Evolutionary conservation across 2,113 vertebrate genomes (phyloP), one percentile per base, ranked within the genome.

Genomic region (Nibea albiflora): DNA sequence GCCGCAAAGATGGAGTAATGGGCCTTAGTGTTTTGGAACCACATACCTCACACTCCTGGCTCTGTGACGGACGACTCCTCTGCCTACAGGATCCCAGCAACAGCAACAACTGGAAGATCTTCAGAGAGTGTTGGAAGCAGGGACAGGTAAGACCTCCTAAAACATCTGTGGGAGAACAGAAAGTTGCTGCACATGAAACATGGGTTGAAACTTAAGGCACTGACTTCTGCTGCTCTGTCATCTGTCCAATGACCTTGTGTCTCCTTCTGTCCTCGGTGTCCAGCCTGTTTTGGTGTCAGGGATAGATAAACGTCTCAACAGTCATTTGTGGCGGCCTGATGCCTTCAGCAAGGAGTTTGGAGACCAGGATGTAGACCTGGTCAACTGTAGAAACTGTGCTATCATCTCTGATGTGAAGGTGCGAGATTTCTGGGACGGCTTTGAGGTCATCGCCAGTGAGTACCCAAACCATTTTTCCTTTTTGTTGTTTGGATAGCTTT

Each of bases 81-180:
- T 99, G 98, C 93, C 96, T 99, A 80, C 98, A 99, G 87, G 98
- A 99, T 90, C 98, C 98, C 75, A 96, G 98, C 92, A 99, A 99
- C 94, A 92, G 95, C 94, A 99, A 99, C 94, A 99, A 99, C 92
- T 99, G 98, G 98, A 99, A 99, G 94, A 99, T 99, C 91, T 99
- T 99, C 93, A 96, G 98, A 78, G 98, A 99, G 84, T 99, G 98
- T 92, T 99, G 98, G 98, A 99, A 99, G 81, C 98, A 99, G 94
- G 98, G 98, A 80, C 98, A 99, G 95, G 98, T 99, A 92, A 91
- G 94, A 64, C n/a, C 17, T 22, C 26, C 2, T 20, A 31, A 19
- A 42, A 39, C 7, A 5, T n/a, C 12, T 35, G 28, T 47, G 26
- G 11, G 26, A 28, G 10, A 63, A 16, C 6, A 15, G 50, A 35